A percentile compares a stretch with the other conserved stretches of the same genome.
These are phyloP conservation scores for Macrobrachium nipponense DNA, from an alignment of 1,140 invertebrate species.

Conservation along the genomic window DNA sequence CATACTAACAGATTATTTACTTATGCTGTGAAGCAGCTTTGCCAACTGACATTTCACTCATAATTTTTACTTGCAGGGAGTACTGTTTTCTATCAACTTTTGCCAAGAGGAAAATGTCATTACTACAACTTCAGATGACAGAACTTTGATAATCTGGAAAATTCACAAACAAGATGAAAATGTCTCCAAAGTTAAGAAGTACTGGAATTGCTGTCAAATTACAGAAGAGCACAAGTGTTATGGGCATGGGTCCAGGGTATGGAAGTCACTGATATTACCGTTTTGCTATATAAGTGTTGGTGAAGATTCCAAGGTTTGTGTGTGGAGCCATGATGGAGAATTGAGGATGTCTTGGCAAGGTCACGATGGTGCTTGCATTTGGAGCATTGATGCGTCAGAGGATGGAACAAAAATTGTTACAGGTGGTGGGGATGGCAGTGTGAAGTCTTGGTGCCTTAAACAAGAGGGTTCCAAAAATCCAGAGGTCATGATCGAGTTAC, in stretches of 20 bases:
- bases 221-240: slow-evolving; percentile 28
- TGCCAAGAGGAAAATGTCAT: slow-evolving; percentile 22
- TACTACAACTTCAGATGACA: slow-evolving; percentile 49
- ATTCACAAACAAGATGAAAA: neutral
- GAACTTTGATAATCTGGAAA: slow-evolving; percentile 41
- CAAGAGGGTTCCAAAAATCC: neutral
- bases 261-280: slow-evolving; percentile 38
- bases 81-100: slow-evolving; percentile 48
- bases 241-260: slow-evolving; percentile 47
- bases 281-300: slow-evolving; percentile 44
- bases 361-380: slow-evolving; percentile 45
- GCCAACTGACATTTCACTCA: neutral
- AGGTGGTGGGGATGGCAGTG: slow-evolving; percentile 46
- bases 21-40: neutral
- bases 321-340: slow-evolving; percentile 36
- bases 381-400: slow-evolving; percentile 35
- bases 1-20: neutral
- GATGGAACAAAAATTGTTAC: slow-evolving; percentile 29
- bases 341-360: slow-evolving; percentile 28
- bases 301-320: slow-evolving; percentile 44
- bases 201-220: slow-evolving; percentile 30
- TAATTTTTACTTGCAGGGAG: slow-evolving; percentile 23
- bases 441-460: slow-evolving; percentile 38
- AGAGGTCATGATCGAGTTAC: neutral
- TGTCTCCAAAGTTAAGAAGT: neutral